Evolutionary conservation across 2,113 vertebrate genomes (phyloP).

Genomic region (Cynopterus brachyotis): DNA sequence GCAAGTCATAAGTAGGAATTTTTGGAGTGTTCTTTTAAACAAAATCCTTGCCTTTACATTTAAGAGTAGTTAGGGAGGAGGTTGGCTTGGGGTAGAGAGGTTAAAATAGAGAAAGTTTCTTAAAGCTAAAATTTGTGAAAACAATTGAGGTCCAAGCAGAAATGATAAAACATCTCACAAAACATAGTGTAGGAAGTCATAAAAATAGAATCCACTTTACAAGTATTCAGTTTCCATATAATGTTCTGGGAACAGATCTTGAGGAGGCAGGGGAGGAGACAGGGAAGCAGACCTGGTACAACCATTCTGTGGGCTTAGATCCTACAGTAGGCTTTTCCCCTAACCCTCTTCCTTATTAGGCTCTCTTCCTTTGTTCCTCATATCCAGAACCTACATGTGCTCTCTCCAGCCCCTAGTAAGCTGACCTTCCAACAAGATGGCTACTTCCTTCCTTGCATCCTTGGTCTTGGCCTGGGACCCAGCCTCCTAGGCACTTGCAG

Average conservation of each 20-base stretch:
- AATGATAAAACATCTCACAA: not conserved
- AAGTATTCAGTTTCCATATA: not conserved
- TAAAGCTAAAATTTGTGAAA: not conserved
- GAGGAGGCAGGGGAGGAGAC: not conserved
- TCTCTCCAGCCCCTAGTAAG: not conserved
- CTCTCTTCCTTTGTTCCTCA: not conserved
- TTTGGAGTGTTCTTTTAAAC: not conserved
- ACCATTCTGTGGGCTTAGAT: too few species aligned
- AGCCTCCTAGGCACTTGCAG: not conserved
- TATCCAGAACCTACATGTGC: accelerated
- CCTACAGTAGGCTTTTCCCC: too few species aligned
- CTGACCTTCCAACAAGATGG: not conserved
- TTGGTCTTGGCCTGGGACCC: not conserved
- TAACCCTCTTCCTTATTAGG: accelerated
- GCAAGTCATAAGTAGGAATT: not conserved
- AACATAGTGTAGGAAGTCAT: not conserved
- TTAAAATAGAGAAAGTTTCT: not conserved
- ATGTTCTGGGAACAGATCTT: not conserved
- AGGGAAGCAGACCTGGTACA: not conserved
- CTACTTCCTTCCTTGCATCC: not conserved
- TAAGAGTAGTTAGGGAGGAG: not conserved
- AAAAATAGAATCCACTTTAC: not conserved
- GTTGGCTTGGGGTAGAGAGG: not conserved
- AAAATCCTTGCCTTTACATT: not conserved
- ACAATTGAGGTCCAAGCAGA: not conserved